Conservation (phyloP, 2,113 vertebrate genomes). For the Lycaon pictus region DNA sequence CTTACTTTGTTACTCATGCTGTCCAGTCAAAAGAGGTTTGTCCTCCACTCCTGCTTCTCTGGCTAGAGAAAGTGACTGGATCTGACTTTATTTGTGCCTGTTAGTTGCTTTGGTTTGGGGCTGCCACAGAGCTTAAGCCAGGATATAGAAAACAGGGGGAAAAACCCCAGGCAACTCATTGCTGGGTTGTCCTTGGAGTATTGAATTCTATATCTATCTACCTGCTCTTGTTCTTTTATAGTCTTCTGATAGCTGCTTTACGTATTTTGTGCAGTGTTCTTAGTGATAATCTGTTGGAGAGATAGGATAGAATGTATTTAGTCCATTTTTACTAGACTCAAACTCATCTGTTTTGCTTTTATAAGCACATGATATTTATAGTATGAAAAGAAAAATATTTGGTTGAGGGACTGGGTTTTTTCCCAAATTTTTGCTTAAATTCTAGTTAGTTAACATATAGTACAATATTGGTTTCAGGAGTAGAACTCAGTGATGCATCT, state of each 20-base stretch:
- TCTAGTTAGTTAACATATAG: neutral
- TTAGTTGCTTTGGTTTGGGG: slow-evolving; percentile 5
- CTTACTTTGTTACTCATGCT: neutral
- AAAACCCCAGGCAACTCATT: neutral
- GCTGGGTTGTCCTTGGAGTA: neutral
- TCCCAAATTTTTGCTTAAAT: neutral
- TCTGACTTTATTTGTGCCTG: neutral
- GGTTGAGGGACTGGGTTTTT: neutral
- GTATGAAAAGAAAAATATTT: slow-evolving; percentile 13
- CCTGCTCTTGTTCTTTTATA: neutral
- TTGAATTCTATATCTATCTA: neutral
- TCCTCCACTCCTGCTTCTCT: neutral
- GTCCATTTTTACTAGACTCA: slow-evolving; percentile 13
- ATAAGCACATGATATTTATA: neutral
- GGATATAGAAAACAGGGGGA: neutral
- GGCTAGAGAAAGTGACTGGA: neutral
- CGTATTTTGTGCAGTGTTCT: neutral
- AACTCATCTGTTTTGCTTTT: slow-evolving; percentile 1
- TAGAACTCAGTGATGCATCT: neutral
- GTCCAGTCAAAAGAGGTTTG: neutral
- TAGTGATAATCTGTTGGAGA: neutral
- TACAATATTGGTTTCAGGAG: neutral
- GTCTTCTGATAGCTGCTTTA: neutral
- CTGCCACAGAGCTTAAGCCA: neutral
- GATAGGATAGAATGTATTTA: neutral